phyloP scores from a whole-genome alignment of 1,140 invertebrate genomes.

The Bombyx mori region DNA sequence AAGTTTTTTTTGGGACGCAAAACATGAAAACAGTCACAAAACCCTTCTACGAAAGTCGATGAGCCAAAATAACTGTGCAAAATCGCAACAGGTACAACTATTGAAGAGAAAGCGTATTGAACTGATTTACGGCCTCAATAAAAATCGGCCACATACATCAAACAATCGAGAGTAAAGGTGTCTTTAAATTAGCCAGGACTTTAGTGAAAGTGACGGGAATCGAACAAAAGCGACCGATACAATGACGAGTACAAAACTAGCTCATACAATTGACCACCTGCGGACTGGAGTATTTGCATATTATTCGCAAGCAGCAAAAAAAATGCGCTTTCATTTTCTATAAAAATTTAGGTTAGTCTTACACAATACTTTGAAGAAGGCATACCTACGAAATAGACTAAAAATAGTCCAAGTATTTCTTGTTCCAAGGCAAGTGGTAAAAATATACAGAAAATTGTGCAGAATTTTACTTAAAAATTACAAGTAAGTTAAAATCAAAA shows the following conservation, averaged over 20 bases:
- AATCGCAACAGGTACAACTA: conserved; percentile 49
- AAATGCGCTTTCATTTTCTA: conserved; percentile 40
- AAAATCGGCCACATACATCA: conserved; percentile 35
- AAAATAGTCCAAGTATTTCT: too few species aligned
- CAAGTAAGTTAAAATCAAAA: too few species aligned
- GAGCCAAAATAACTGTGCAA: conserved; percentile 20
- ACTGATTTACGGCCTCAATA: conserved; percentile 53
- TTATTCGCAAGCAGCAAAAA: conserved; percentile 48
- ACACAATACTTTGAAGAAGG: conserved; percentile 3
- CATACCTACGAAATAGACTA: too few species aligned
- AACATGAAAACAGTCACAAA: too few species aligned
- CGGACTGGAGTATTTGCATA: conserved; percentile 55
- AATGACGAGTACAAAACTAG: conserved; percentile 23
- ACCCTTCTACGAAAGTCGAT: neutral
- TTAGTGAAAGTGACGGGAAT: conserved; percentile 47
- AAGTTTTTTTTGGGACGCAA: too few species aligned
- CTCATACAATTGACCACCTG: conserved; percentile 52
- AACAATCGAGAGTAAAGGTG: conserved; percentile 34
- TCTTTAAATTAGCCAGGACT: conserved; percentile 42
- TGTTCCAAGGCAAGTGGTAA: too few species aligned
- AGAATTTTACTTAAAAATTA: too few species aligned
- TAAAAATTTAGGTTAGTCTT: conserved; percentile 16
- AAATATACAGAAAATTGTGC: too few species aligned
- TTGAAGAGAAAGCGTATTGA: conserved; percentile 25
- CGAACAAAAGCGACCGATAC: conserved; percentile 8